Percentiles rank a stretch among this genome's conserved stretches.
Conservation (phyloP, 2,113 vertebrate genomes). For the Syrmaticus mikado region DNA sequence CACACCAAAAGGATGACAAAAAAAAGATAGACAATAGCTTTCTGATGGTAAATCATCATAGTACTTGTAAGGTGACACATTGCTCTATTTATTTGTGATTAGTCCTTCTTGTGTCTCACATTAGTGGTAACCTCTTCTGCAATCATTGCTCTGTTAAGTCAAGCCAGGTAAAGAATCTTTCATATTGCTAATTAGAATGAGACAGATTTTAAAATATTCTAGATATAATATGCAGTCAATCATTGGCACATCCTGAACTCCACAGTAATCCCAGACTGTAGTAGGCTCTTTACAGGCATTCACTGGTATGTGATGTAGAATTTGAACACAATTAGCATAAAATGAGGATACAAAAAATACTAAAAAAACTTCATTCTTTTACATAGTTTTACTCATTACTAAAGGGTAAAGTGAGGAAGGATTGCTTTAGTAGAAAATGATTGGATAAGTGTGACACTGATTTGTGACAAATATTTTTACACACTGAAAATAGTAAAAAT, state of each 20-base stretch:
- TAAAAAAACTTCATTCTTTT: neutral
- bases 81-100: conserved; percentile 35
- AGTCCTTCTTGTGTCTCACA: neutral
- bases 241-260: neutral
- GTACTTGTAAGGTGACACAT: neutral
- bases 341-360: neutral
- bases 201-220: neutral
- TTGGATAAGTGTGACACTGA: neutral
- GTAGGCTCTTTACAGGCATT: neutral
- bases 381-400: neutral
- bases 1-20: neutral
- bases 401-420: neutral
- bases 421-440: neutral
- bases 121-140: neutral
- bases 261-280: neutral
- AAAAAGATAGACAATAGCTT: neutral
- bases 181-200: conserved; percentile 20
- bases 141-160: neutral
- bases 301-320: neutral
- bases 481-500: neutral
- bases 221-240: neutral
- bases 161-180: conserved; percentile 1
- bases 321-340: conserved; percentile 1
- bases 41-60: conserved; percentile 8
- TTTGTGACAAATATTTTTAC: neutral